Conservation (phyloP, 2,113 vertebrate genomes). For the Psophia crepitans region DNA sequence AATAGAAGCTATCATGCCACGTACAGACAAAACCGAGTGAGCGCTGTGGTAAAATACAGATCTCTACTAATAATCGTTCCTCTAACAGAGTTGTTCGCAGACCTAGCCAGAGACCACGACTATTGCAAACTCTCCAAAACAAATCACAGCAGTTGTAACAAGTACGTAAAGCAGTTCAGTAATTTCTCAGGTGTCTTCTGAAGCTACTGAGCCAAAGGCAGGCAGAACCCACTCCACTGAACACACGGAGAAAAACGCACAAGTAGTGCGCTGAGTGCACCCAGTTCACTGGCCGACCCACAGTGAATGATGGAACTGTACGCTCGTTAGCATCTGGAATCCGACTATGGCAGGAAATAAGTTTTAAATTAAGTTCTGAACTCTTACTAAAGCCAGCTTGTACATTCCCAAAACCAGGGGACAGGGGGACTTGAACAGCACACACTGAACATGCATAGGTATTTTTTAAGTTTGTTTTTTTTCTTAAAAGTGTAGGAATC, state of each 20-base stretch:
- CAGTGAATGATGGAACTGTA: not conserved
- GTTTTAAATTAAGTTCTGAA: not conserved
- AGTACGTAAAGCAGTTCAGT: not conserved
- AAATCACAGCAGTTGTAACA: not conserved
- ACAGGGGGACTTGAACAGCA: rapidly evolving
- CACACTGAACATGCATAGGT: no score
- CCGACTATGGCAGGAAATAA: not conserved
- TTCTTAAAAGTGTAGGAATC: no score
- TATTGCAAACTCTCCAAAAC: not conserved
- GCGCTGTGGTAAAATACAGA: not conserved
- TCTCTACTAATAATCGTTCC: not conserved
- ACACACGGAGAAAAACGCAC: not conserved
- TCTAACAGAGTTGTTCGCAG: not conserved
- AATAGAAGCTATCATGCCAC: not conserved
- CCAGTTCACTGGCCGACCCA: not conserved
- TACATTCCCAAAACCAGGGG: not conserved
- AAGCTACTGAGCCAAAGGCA: not conserved
- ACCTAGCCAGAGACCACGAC: not conserved
- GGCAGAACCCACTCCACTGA: not conserved
- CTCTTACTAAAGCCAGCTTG: not conserved
- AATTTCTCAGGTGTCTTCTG: not conserved
- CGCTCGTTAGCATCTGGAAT: not conserved
- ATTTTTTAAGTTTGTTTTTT: no score
- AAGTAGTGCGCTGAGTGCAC: not conserved
- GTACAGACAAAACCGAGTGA: rapidly evolving